These are phyloP conservation scores for Pipistrellus nathusii DNA, from an alignment of 2,797 vertebrate species.

Conservation along the genomic window DNA sequence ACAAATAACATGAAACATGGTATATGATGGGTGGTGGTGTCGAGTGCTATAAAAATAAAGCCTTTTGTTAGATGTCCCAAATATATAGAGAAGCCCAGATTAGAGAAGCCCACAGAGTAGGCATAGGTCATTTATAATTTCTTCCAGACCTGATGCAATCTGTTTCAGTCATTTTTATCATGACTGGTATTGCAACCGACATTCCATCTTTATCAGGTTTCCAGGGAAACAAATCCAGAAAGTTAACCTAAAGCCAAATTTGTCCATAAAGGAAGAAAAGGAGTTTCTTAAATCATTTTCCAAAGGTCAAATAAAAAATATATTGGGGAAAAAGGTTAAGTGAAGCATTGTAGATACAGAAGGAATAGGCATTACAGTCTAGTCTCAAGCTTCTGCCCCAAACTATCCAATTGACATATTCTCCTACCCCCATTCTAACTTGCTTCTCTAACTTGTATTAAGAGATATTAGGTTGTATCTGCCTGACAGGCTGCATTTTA, in stretches of 20 bases:
- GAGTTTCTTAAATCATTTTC: background rate
- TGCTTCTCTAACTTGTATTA: background rate
- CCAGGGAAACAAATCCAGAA: constrained; percentile 17
- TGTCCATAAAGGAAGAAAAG: background rate
- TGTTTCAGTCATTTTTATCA: background rate
- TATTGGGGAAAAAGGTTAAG: background rate
- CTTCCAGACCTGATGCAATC: background rate
- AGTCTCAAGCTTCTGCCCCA: background rate
- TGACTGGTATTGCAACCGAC: background rate
- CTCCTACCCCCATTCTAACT: background rate
- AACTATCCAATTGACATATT: background rate
- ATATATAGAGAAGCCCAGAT: background rate
- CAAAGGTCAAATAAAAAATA: background rate
- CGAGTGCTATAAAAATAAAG: background rate
- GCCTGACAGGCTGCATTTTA: background rate
- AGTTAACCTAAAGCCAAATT: constrained; percentile 22
- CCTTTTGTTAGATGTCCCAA: background rate
- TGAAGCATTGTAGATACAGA: background rate
- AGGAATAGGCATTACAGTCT: background rate
- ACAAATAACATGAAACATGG: background rate
- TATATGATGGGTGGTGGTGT: background rate
- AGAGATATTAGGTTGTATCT: background rate
- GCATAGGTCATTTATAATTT: background rate
- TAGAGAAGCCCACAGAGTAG: background rate
- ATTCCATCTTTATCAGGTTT: constrained; percentile 36